Base-by-base conservation (phyloP, 2,113 vertebrate species). In the Hippopotamus amphibius region DNA sequence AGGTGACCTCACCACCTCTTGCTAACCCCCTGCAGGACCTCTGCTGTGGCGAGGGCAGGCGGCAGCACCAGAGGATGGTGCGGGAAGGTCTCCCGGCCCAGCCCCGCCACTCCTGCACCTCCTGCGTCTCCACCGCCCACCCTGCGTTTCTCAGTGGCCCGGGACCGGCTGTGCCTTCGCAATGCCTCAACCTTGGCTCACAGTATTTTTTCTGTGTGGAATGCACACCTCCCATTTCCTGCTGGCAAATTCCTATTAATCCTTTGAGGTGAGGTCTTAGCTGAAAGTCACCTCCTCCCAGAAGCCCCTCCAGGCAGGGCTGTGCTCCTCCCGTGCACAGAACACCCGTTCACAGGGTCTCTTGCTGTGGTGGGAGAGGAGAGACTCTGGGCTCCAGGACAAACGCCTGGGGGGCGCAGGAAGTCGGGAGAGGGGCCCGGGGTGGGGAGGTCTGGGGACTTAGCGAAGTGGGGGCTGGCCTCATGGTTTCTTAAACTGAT, bases 331-430 rank as follows among this genome's bases (percentile, higher is more conserved):
- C 0, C 1, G 14, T 12, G 24, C 24, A 48, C 43, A 2, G 1
- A 3, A 17, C 2, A 0, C 4, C 17, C 0, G 16, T 30, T 43
- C 43, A 2, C 1, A 22, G 0, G 21, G 26, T 21, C 41, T 14
- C 69, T 10, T 14, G 6, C 17, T 61, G 8, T 0, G 0, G 3
- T 7, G 19, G 33, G 6, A 48, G 6, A 48, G 16, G 28, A 4
- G n/a, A 10, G 3, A 9, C 21, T 3, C 21, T 0, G 66, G 57
- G 63, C 24, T 63, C 65, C 16, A 4, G 1, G 22, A 46, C 1
- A 2, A 3, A 0, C 55, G 46, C 66, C 37, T 37, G 37, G 3
- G 22, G 3, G 7, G 33, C 1, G 17, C 50, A 24, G 6, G 84
- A 2, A 1, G 61, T 17, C 0, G 1, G 46, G 30, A 63, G 61